Percentiles rank a stretch among this genome's conserved stretches.
phyloP scores from a whole-genome alignment of 2,888 invertebrate genomes.

The Drosophila antonietae region DNA sequence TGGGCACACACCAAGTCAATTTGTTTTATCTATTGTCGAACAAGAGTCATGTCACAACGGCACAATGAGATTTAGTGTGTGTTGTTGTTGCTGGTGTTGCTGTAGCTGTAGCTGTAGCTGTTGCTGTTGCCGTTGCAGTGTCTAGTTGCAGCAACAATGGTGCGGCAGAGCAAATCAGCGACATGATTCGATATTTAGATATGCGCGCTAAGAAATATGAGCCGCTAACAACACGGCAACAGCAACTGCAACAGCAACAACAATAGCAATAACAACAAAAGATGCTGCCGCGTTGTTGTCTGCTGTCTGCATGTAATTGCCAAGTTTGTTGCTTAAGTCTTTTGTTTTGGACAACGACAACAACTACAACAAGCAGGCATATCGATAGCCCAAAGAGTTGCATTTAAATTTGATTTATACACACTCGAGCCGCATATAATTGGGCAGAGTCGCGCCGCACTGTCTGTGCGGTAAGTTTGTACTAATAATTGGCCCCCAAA shows the following conservation, averaged over 20 bases:
- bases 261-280: slow-evolving; percentile 55
- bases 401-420: slow-evolving; percentile 80
- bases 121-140: slow-evolving; percentile 28
- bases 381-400: slow-evolving; percentile 66
- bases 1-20: slow-evolving; percentile 83
- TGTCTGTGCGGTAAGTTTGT: slow-evolving; percentile 44
- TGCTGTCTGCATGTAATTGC: slow-evolving; percentile 71
- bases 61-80: slow-evolving; percentile 78
- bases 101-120: slow-evolving; percentile 20
- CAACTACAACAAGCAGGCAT: slow-evolving; percentile 17
- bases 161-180: slow-evolving; percentile 75
- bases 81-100: slow-evolving; percentile 37
- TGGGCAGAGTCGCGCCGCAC: slow-evolving; percentile 70
- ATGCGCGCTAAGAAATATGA: slow-evolving; percentile 79
- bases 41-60: slow-evolving; percentile 81
- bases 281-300: slow-evolving; percentile 58
- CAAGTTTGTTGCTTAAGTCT: slow-evolving; percentile 80
- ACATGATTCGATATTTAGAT: slow-evolving; percentile 80
- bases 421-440: slow-evolving; percentile 70
- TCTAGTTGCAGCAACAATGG: slow-evolving; percentile 60
- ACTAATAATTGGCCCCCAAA: slow-evolving; percentile 57
- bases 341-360: slow-evolving; percentile 64
- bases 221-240: slow-evolving; percentile 69
- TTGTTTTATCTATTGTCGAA: slow-evolving; percentile 83
- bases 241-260: slow-evolving; percentile 13